phyloP scores from a whole-genome alignment of 2,797 vertebrate genomes.

The Eremophila alpestris region DNA sequence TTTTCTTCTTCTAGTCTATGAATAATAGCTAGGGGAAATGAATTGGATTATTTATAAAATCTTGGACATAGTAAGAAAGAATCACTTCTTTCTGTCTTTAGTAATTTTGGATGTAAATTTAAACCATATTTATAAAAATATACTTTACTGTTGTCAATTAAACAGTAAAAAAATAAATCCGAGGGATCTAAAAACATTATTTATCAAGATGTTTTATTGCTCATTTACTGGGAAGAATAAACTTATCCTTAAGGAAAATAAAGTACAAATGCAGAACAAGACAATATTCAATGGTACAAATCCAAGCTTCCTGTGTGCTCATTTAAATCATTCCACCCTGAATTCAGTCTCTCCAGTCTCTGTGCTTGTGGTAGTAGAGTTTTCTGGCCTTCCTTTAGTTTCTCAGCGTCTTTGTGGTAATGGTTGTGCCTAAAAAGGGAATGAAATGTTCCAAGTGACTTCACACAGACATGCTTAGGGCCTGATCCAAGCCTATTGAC shows the following conservation, averaged over 20 bases:
- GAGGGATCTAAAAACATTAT: background rate
- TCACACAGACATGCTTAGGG: slow-evolving; percentile 64
- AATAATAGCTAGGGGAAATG: background rate
- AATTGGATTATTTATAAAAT: background rate
- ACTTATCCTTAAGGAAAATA: slow-evolving; percentile 12
- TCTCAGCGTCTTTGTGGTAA: slow-evolving; percentile 58
- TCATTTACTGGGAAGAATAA: background rate
- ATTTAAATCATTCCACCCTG: slow-evolving; percentile 55
- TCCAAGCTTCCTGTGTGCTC: slow-evolving; percentile 55
- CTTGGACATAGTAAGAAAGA: background rate
- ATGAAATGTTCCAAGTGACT: slow-evolving; percentile 68
- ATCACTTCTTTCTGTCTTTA: background rate
- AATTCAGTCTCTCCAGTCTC: slow-evolving; percentile 48
- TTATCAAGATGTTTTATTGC: background rate
- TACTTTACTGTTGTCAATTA: background rate
- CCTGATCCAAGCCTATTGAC: slow-evolving; percentile 67
- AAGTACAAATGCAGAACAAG: background rate
- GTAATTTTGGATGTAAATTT: background rate
- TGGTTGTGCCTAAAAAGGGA: slow-evolving; percentile 59
- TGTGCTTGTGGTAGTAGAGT: slow-evolving; percentile 32
- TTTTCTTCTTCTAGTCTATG: background rate
- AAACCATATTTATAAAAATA: background rate
- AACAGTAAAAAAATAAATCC: background rate
- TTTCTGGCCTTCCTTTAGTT: slow-evolving; percentile 58
- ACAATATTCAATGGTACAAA: slow-evolving; percentile 18